Percentiles rank a stretch among this genome's conserved stretches.
Conservation (phyloP, 2,888 invertebrate genomes). For the Margaritifera margaritifera region DNA sequence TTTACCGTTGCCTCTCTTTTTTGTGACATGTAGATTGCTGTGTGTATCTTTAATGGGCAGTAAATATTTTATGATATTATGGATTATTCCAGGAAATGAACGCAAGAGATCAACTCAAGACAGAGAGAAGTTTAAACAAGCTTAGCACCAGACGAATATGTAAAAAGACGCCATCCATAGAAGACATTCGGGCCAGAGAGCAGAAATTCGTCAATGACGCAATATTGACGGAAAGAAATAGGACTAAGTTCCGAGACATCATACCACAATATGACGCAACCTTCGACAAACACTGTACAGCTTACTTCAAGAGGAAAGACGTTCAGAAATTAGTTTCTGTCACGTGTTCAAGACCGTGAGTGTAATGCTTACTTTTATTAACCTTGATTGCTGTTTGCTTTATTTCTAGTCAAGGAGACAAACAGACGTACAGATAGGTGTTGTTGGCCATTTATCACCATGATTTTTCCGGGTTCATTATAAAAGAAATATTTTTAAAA, state of each 20-base stretch:
- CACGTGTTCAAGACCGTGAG: constrained; percentile 50
- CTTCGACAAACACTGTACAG: constrained; percentile 53
- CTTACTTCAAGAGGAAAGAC: constrained; percentile 61
- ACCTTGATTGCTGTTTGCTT: no score
- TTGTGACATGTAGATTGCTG: no score
- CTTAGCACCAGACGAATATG: constrained; percentile 51
- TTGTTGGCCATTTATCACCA: no score
- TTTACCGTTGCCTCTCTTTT: background rate
- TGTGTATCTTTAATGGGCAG: no score
- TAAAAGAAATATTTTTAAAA: no score
- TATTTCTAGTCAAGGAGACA: no score
- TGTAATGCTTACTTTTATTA: constrained; percentile 1
- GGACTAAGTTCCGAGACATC: constrained; percentile 65
- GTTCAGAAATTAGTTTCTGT: constrained; percentile 52
- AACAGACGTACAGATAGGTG: no score
- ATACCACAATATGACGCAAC: constrained; percentile 67
- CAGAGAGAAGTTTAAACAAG: constrained; percentile 50
- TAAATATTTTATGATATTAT: background rate
- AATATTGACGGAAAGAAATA: constrained; percentile 55
- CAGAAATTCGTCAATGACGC: constrained; percentile 66
- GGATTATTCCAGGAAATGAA: constrained; percentile 45
- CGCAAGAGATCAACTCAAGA: constrained; percentile 29
- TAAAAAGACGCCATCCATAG: constrained; percentile 48
- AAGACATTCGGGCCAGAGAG: constrained; percentile 53
- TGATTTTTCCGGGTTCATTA: no score